Evolutionary conservation across 2,888 invertebrate genomes (phyloP).

Genomic region (Perithous albicinctus): DNA sequence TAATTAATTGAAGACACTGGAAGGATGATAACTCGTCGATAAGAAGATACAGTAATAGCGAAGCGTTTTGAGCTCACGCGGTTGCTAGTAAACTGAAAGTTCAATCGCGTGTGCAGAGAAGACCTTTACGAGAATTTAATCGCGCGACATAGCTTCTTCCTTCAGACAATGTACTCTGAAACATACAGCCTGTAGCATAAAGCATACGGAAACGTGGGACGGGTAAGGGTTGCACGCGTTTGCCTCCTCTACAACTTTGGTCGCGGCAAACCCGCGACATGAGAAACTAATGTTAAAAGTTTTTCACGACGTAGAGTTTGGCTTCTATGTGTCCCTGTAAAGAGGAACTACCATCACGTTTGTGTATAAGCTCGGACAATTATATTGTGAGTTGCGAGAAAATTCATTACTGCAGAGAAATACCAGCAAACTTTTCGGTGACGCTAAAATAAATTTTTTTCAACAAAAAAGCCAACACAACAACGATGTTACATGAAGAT

Average conservation of each 20-base stretch:
- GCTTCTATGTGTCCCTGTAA: constrained; percentile 5
- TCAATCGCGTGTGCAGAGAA: constrained; percentile 25
- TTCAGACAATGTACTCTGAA: background rate
- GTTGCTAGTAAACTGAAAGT: constrained; percentile 31
- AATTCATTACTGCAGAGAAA: constrained; percentile 45
- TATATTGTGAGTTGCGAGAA: constrained; percentile 42
- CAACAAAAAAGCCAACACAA: background rate
- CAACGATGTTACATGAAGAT: background rate
- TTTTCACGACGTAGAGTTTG: constrained; percentile 24
- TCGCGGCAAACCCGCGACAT: constrained; percentile 27
- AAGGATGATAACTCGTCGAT: constrained; percentile 11
- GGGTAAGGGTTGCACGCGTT: constrained; percentile 31
- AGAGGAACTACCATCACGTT: constrained; percentile 3
- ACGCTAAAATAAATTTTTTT: constrained; percentile 25
- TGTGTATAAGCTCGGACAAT: constrained; percentile 23
- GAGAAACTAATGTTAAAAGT: constrained; percentile 52
- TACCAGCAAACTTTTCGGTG: constrained; percentile 21
- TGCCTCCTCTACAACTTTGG: constrained; percentile 37
- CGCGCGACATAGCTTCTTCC: constrained; percentile 33
- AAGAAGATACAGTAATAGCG: too few species aligned
- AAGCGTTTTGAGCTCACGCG: too few species aligned
- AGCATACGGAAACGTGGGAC: constrained; percentile 8
- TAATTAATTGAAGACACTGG: background rate
- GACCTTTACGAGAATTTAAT: constrained; percentile 50
- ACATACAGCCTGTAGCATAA: constrained; percentile 18